A percentile compares a stretch with the other conserved stretches of the same genome.
These are phyloP conservation scores for Onthophagus taurus DNA, from an alignment of 1,140 invertebrate species.

Conservation along the genomic window DNA sequence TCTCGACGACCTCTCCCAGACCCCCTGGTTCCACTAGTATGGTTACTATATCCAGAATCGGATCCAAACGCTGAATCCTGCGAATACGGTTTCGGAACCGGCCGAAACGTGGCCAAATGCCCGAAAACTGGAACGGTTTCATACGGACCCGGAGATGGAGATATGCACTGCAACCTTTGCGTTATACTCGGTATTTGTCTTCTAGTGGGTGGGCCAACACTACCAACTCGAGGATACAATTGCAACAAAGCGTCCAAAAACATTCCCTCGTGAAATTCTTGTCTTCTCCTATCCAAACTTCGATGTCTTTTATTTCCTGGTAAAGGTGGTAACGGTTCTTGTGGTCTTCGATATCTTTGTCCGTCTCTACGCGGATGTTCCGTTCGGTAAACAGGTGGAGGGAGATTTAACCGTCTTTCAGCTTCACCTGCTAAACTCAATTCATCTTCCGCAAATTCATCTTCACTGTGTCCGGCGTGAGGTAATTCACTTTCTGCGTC, in stretches of 20 bases:
- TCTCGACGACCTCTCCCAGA: slow-evolving; percentile 34
- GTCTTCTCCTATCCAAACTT: slow-evolving; percentile 46
- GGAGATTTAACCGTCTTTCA: slow-evolving; percentile 37
- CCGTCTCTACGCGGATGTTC: slow-evolving; percentile 28
- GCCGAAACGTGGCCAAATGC: slow-evolving; percentile 36
- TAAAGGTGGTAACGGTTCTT: slow-evolving; percentile 36
- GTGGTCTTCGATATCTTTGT: slow-evolving; percentile 30
- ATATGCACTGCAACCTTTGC: slow-evolving; percentile 44
- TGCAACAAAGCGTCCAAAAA: slow-evolving; percentile 53
- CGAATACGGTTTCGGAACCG: slow-evolving; percentile 36
- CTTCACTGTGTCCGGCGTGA: slow-evolving; percentile 49
- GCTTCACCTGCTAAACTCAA: slow-evolving; percentile 46
- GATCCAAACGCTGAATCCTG: slow-evolving; percentile 51
- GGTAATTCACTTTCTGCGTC: slow-evolving; percentile 50
- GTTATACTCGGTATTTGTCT: slow-evolving; percentile 35
- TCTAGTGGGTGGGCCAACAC: slow-evolving; percentile 32
- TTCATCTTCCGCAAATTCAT: slow-evolving; percentile 62
- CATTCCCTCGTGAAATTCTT: slow-evolving; percentile 56
- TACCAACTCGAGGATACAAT: slow-evolving; percentile 49
- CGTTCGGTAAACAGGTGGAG: slow-evolving; percentile 37
- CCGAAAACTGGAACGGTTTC: slow-evolving; percentile 48
- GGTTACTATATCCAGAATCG: slow-evolving; percentile 60
- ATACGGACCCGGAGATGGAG: slow-evolving; percentile 43
- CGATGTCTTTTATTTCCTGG: slow-evolving; percentile 42
- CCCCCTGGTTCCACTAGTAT: slow-evolving; percentile 41